Base-by-base conservation (phyloP, 1,140 invertebrate species). In the Drosophila subobscura region DNA sequence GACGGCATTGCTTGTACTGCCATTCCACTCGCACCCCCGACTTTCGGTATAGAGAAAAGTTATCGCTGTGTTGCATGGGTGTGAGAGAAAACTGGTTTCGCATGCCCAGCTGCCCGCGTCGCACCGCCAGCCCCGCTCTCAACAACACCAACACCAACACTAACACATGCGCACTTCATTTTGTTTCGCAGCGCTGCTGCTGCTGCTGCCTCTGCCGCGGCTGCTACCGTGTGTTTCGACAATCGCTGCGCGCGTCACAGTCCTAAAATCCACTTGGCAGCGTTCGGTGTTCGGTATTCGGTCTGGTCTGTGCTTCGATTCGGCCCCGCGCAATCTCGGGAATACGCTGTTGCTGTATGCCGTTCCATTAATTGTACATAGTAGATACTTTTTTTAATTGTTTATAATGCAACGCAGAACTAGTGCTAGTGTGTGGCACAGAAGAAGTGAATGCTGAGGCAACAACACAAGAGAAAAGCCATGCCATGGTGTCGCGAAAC, bases 11-110 rank as follows among this genome's bases (percentile, higher is more conserved):
- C 42, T 14, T 52, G 25, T 77, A 54, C 61, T 76, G 61, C 60
- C 53, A 52, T 76, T 60, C 45, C 76, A 77, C 23, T 79, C 63
- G 68, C 63, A 60, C 76, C 40, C 53, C 33, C 47, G 55, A 53
- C 64, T 72, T 67, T 63, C 76, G 68, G 67, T 79, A 79, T 79
- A 79, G 73, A 79, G 76, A 79, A 79, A 79, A 68, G 54, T 76
- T 79, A 49, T 53, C 14, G 10, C 33, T 37, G 33, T 4, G 33
- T 37, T 37, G 33, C 33, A 37, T 37, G 40, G 44, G 55, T 61
- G 58, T 75, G 23, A 63, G 72, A 55, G 37, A 58, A 76, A 79
- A 37, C 76, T 72, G 61, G 76, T 79, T 79, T 79, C 58, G 67
- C 72, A 65, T 58, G 23, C 33, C 40, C 47, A 45, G 40, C 54